Evolutionary conservation across 2,888 invertebrate genomes (phyloP).

Genomic region (Ceratothoa steindachneri): DNA sequence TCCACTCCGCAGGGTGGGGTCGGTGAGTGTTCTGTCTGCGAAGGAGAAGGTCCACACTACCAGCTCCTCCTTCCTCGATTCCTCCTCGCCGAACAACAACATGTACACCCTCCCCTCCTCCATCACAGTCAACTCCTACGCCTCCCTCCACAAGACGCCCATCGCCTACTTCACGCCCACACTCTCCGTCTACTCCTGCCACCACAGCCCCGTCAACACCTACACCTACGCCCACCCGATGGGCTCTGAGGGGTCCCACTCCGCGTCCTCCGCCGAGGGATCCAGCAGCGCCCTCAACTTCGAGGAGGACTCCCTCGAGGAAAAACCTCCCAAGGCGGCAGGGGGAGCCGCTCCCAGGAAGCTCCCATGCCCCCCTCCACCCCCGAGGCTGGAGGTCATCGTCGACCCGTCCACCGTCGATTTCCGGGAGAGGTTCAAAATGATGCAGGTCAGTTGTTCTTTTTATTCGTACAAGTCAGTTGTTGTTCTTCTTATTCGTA

Average conservation of each 20-base stretch:
- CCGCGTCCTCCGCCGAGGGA: background rate
- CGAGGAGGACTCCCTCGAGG: background rate
- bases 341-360: background rate
- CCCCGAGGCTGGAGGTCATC: conserved; percentile 29
- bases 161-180: conserved; percentile 19
- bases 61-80: conserved; percentile 16
- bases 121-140: conserved; percentile 44
- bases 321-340: background rate
- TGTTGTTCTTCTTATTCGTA: background rate
- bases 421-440: conserved; percentile 40
- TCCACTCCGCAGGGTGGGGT: background rate
- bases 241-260: background rate
- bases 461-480: background rate
- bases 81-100: conserved; percentile 43
- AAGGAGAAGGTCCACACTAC: background rate
- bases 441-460: conserved; percentile 36
- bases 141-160: conserved; percentile 42
- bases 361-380: background rate
- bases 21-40: background rate
- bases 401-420: conserved; percentile 41
- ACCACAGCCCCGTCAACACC: conserved; percentile 35
- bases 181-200: conserved; percentile 25
- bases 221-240: conserved; percentile 3
- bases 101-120: conserved; percentile 46
- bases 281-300: background rate